These are phyloP conservation scores for Melanotaenia boesemani DNA, from an alignment of 2,797 vertebrate genomes.

Conservation along the genomic window DNA sequence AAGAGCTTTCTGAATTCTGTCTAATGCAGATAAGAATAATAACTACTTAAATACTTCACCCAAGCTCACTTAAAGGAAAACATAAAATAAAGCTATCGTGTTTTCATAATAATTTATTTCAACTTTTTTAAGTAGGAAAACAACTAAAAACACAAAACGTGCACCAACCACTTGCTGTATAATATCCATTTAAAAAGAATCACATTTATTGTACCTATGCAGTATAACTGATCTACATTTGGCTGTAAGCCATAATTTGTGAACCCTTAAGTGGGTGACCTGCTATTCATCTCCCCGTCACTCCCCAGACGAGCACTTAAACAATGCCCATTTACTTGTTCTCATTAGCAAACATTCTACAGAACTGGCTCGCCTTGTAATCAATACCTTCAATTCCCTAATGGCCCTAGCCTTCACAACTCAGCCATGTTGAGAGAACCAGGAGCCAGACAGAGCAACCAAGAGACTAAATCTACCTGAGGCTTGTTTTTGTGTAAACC, in stretches of 20 bases:
- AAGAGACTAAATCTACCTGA: constrained; percentile 56
- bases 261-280: constrained; percentile 38
- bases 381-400: constrained; percentile 78
- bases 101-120: neutral
- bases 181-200: constrained; percentile 19
- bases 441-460: constrained; percentile 21
- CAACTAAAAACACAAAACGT: neutral
- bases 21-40: no score
- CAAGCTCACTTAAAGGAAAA: no score
- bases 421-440: constrained; percentile 31
- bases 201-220: constrained; percentile 24
- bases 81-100: neutral
- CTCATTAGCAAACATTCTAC: constrained; percentile 73
- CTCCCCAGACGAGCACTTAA: constrained; percentile 43
- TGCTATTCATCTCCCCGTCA: constrained; percentile 45
- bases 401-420: constrained; percentile 57
- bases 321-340: constrained; percentile 62
- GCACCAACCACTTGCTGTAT: constrained; percentile 6
- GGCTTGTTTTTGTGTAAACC: constrained; percentile 43
- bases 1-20: no score
- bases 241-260: constrained; percentile 25
- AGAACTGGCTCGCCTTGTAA: constrained; percentile 54
- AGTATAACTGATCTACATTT: constrained; percentile 19
- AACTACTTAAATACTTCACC: no score
- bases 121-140: constrained; percentile 4